phyloP scores from a whole-genome alignment of 2,797 vertebrate species.

The Channa striata region DNA sequence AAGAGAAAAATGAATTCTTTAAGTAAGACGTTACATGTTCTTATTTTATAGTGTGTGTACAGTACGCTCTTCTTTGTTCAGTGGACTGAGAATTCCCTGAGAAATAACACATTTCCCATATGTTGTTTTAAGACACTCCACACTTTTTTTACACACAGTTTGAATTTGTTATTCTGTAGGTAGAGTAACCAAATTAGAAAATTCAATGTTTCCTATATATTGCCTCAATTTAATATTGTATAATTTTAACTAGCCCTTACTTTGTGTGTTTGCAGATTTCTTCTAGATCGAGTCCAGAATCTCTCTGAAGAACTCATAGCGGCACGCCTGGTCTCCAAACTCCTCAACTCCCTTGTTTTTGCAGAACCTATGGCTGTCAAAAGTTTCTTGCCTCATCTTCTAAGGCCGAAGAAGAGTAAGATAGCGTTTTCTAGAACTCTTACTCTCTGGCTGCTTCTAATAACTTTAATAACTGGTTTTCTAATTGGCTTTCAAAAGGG shows the following conservation, averaged over 20 bases:
- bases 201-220: neutral
- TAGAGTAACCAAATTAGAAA: neutral
- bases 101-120: neutral
- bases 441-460: neutral
- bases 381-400: constrained; percentile 97
- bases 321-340: constrained; percentile 90
- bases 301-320: constrained; percentile 94
- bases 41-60: neutral
- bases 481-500: neutral
- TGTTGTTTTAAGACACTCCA: neutral
- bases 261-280: constrained; percentile 85
- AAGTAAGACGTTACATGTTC: constrained; percentile 86
- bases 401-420: constrained; percentile 93
- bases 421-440: neutral
- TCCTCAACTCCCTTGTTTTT: constrained; percentile 95
- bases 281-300: constrained; percentile 91
- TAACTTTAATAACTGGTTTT: neutral
- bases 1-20: constrained; percentile 98
- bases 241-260: neutral
- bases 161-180: neutral
- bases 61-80: neutral
- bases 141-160: neutral
- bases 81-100: neutral
- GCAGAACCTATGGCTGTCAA: constrained; percentile 96
- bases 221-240: neutral